These are phyloP conservation scores for Siphamia tubifer DNA, from an alignment of 2,113 vertebrate genomes.

Conservation along the genomic window DNA sequence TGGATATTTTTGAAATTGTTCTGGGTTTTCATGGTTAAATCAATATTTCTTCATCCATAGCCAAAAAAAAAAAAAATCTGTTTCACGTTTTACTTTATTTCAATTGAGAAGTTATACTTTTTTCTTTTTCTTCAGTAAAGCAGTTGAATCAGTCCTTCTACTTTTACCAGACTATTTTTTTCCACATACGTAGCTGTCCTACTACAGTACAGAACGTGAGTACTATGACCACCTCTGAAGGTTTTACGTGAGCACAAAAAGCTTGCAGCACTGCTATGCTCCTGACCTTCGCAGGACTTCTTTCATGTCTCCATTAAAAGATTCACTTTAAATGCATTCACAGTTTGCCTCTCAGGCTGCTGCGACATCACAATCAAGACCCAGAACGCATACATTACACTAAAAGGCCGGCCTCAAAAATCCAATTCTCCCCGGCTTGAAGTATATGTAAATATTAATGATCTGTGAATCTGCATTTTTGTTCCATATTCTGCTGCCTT, in stretches of 20 bases:
- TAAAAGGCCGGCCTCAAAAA: conserved; percentile 65
- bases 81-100: too few relatives aligned
- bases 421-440: conserved; percentile 61
- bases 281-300: conserved; percentile 68
- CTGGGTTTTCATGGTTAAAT: too few relatives aligned
- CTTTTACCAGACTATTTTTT: too few relatives aligned
- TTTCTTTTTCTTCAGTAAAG: too few relatives aligned
- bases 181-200: too few relatives aligned
- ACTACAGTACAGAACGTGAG: too few relatives aligned
- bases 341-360: conserved; percentile 56
- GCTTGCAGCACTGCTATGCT: conserved; percentile 29
- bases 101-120: too few relatives aligned
- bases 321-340: conserved; percentile 74
- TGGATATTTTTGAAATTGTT: too few relatives aligned
- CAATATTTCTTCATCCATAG: too few relatives aligned
- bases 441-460: conserved; percentile 77
- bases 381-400: conserved; percentile 69
- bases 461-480: conserved; percentile 67
- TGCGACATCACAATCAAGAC: conserved; percentile 62
- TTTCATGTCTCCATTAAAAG: conserved; percentile 70
- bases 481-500: conserved; percentile 38
- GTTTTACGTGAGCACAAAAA: conserved; percentile 21
- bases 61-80: too few relatives aligned
- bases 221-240: too few relatives aligned
- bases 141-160: too few relatives aligned